Percentiles rank a stretch among this genome's conserved stretches.
These are phyloP conservation scores for Takifugu rubripes DNA, from an alignment of 2,797 vertebrate species.

Conservation along the genomic window DNA sequence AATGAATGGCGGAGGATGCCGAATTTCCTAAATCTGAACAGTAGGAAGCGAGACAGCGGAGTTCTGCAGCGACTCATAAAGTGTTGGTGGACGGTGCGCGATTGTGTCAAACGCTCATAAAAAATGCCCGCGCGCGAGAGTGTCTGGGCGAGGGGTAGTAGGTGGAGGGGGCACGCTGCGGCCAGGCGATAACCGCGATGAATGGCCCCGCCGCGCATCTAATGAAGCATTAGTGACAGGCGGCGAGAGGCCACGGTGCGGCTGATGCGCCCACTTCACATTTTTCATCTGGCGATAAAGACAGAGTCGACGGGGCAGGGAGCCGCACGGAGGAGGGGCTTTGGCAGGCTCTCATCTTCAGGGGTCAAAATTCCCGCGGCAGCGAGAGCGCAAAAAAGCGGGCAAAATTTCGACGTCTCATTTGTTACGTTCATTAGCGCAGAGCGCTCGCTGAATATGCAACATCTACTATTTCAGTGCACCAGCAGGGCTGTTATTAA, in stretches of 20 bases:
- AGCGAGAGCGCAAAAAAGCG: constrained; percentile 27
- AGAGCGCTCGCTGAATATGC: constrained; percentile 46
- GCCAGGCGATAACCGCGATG: constrained; percentile 60
- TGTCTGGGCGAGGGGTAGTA: too few species aligned
- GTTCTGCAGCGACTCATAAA: too few species aligned
- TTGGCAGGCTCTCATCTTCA: constrained; percentile 26
- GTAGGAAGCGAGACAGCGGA: not conserved
- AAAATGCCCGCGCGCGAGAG: too few species aligned
- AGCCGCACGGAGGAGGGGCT: constrained; percentile 13
- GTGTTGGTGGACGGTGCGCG: too few species aligned
- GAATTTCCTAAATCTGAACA: not conserved
- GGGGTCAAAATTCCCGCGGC: constrained; percentile 39
- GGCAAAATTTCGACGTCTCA: constrained; percentile 32
- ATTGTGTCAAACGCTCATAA: too few species aligned
- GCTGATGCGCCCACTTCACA: constrained; percentile 24
- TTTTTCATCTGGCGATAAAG: constrained; percentile 48
- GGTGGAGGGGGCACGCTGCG: constrained; percentile 28
- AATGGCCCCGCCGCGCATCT: constrained; percentile 55
- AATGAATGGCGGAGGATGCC: too few species aligned
- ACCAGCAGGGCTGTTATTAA: constrained; percentile 39
- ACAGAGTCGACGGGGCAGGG: constrained; percentile 40
- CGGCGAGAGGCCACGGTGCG: constrained; percentile 42
- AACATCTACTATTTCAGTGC: constrained; percentile 27
- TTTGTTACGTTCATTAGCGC: constrained; percentile 54
- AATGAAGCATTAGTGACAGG: constrained; percentile 67